Evolutionary conservation across 2,797 vertebrate species (phyloP).

Genomic region (Lepus townsendii): DNA sequence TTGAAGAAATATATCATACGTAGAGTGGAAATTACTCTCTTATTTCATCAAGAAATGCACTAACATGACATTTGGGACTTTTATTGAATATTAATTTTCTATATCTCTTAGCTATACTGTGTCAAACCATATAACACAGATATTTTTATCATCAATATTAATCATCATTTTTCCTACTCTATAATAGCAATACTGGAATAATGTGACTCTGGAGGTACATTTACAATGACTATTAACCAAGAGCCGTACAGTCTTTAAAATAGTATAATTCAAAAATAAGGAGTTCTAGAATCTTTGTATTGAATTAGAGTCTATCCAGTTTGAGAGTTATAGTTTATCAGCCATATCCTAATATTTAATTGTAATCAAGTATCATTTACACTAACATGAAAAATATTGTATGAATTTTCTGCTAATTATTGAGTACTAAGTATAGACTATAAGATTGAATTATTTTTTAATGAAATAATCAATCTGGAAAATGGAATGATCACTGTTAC

Average conservation of each 20-base stretch:
- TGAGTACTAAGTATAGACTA: neutral
- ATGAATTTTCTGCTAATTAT: neutral
- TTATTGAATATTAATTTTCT: constrained; percentile 57
- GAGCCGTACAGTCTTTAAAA: constrained; percentile 2
- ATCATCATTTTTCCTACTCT: constrained; percentile 59
- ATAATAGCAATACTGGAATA: constrained; percentile 49
- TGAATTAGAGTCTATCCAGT: neutral
- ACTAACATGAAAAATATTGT: neutral
- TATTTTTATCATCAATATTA: constrained; percentile 59
- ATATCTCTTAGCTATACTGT: constrained; percentile 9
- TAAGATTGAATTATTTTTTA: neutral
- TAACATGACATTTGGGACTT: constrained; percentile 44
- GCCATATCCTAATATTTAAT: constrained; percentile 1
- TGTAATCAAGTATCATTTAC: neutral
- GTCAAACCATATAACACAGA: neutral
- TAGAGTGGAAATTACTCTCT: constrained; percentile 9
- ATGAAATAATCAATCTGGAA: neutral
- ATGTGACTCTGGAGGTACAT: constrained; percentile 48
- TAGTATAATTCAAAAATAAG: neutral
- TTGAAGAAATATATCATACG: neutral
- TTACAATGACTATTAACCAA: constrained; percentile 46
- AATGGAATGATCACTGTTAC: neutral
- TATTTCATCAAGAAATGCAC: constrained; percentile 37
- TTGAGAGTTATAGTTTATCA: neutral
- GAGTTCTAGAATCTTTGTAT: neutral